Base-by-base conservation (phyloP, 2,113 vertebrate species). In the Plecturocebus donacophilus region DNA sequence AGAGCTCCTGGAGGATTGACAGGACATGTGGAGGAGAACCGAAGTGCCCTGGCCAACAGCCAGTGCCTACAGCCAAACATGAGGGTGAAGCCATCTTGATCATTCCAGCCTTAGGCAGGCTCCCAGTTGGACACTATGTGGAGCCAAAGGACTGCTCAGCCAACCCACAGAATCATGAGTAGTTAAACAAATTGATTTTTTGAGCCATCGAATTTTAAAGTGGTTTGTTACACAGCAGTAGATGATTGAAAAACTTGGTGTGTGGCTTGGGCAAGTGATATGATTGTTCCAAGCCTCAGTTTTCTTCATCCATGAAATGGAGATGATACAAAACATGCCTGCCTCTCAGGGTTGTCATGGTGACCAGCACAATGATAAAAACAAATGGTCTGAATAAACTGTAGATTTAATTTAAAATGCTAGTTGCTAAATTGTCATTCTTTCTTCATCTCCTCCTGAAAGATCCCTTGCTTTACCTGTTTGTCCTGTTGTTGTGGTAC, bases 341-440 rank as follows among this genome's bases (percentile, higher is more conserved):
- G 38, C 75, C 17, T 82, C n/a, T 77, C 30, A 86, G 30, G 2
- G 30, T 94, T 87, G 35, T 93, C 75, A 82, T 61, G 42, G 75
- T 61, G 58, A 83, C n/a, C 17, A 40, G 54, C 27, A 71, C 93
- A 9, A 16, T 27, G 64, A 68, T 64, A 38, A 45, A 77, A 70
- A 58, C 40, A 81, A 82, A n/a, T 90, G 17, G 70, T 94, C 56
- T 40, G 23, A 76, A 30, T 92, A 90, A 92, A 56, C 45, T 75
- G 12, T 94, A 61, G 49, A 87, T 91, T 87, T 30, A 88, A 89
- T 87, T 94, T 85, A 70, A 91, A 93, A 85, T 12, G 20, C 66
- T 90, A 61, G 40, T 64, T 83, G 61, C 52, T 96, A 30, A 68
- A 88, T 75, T 42, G 17, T 58, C 91, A 56, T 20, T 93, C 16